Conservation (phyloP, 2,888 invertebrate species). For the Laothoe populi region DNA sequence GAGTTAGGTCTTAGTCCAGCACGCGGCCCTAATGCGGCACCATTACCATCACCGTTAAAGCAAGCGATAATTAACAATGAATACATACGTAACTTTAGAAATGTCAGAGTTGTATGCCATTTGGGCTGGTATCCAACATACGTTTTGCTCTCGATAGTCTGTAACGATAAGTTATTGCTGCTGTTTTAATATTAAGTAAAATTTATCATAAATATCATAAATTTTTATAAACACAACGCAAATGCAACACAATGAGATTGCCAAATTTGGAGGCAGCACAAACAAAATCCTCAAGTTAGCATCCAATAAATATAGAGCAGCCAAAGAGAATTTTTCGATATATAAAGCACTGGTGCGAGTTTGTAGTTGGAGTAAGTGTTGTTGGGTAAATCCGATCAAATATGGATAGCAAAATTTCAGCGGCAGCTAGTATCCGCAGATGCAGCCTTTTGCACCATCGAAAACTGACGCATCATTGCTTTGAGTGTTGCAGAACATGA, state of each 20-base stretch:
- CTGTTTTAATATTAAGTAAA: background rate
- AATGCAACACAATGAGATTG: background rate
- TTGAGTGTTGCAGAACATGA: conserved; percentile 39
- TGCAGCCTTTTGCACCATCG: conserved; percentile 54
- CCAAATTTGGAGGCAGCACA: conserved; percentile 29
- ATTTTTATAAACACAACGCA: background rate
- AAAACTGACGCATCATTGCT: conserved; percentile 53
- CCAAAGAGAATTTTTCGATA: conserved; percentile 55
- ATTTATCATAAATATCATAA: background rate
- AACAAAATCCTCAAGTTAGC: conserved; percentile 34
- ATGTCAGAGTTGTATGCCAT: no score
- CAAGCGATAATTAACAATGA: no score
- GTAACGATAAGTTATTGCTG: background rate
- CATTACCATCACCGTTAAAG: no score
- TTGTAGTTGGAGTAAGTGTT: conserved; percentile 60
- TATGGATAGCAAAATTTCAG: conserved; percentile 64
- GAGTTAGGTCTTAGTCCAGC: no score
- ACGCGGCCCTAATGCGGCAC: no score
- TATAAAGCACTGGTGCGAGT: conserved; percentile 54
- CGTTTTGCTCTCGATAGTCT: no score
- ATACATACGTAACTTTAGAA: no score
- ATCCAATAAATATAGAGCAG: conserved; percentile 39
- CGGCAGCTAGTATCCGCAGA: conserved; percentile 50
- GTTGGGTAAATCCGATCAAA: conserved; percentile 69
- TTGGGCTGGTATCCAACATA: no score